Percentiles rank a stretch among this genome's conserved stretches.
phyloP scores from a whole-genome alignment of 1,140 invertebrate genomes.

The Liolophura sinensis region DNA sequence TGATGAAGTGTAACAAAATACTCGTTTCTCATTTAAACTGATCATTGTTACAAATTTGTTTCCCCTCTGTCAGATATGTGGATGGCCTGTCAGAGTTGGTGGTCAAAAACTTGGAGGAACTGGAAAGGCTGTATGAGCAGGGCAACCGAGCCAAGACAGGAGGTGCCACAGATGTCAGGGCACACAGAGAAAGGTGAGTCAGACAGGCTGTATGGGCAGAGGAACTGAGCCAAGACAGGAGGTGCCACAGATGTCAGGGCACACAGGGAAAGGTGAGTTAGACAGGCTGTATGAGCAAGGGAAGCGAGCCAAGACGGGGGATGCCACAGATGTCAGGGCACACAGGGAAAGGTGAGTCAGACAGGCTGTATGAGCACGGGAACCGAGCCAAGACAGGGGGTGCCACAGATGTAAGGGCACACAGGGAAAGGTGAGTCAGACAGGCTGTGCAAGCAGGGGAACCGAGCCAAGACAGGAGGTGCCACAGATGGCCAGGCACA shows the following conservation, averaged over 20 bases:
- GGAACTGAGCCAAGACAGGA: no score
- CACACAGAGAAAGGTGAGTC: conserved; percentile 41
- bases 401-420: neutral
- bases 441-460: neutral
- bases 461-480: conserved; percentile 31
- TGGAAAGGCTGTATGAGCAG: conserved; percentile 43
- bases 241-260: neutral
- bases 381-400: no score
- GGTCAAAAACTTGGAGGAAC: conserved; percentile 40
- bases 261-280: no score
- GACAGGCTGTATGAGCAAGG: no score
- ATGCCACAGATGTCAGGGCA: conserved; percentile 41
- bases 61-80: conserved; percentile 34
- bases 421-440: no score
- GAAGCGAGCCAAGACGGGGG: conserved; percentile 31
- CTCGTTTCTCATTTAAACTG: no score
- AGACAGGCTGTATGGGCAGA: conserved; percentile 40
- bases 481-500: conserved; percentile 40
- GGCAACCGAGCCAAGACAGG: conserved; percentile 46
- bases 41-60: no score
- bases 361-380: conserved; percentile 15
- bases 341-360: neutral
- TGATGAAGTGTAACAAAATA: neutral
- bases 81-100: conserved; percentile 54
- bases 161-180: conserved; percentile 41